phyloP scores from a whole-genome alignment of 1,140 invertebrate species.

The Euura saliciscinereae region DNA sequence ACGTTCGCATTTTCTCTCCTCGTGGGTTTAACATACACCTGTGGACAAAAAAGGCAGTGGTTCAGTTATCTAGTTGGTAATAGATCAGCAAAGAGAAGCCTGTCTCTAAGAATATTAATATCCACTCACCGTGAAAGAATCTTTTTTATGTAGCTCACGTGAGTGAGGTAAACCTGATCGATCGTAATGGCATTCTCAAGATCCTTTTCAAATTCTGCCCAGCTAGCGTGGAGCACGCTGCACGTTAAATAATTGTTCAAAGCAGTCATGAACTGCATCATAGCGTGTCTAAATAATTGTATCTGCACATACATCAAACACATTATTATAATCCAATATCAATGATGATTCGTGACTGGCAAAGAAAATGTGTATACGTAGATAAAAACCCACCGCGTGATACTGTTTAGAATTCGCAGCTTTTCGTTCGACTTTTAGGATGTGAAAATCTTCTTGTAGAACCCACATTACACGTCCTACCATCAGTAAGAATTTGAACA shows the following conservation, averaged over 20 bases:
- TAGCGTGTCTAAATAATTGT: conserved; percentile 72
- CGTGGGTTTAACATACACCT: conserved; percentile 73
- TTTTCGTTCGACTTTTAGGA: conserved; percentile 50
- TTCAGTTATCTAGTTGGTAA: background rate
- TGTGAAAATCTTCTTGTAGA: conserved; percentile 68
- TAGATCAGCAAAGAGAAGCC: background rate
- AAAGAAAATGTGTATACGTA: background rate
- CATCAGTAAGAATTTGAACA: conserved; percentile 78
- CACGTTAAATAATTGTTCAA: conserved; percentile 75
- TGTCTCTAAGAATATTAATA: conserved; percentile 8
- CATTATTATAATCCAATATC: background rate
- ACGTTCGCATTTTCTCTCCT: conserved; percentile 67
- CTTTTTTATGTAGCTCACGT: conserved; percentile 74
- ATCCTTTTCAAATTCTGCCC: conserved; percentile 72
- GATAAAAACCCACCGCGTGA: conserved; percentile 42
- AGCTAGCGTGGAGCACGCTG: conserved; percentile 72
- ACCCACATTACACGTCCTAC: conserved; percentile 76
- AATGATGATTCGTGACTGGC: conserved; percentile 38
- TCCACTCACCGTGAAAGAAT: conserved; percentile 64
- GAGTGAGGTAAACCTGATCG: conserved; percentile 71
- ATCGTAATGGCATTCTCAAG: conserved; percentile 66
- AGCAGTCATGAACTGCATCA: conserved; percentile 75
- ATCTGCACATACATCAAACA: conserved; percentile 39
- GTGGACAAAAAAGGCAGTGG: conserved; percentile 23
- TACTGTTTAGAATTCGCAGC: conserved; percentile 43